Percentiles rank a stretch among this genome's conserved stretches.
Evolutionary conservation across 2,797 vertebrate species (phyloP).

Genomic region (Hapalemur alaotrensis): DNA sequence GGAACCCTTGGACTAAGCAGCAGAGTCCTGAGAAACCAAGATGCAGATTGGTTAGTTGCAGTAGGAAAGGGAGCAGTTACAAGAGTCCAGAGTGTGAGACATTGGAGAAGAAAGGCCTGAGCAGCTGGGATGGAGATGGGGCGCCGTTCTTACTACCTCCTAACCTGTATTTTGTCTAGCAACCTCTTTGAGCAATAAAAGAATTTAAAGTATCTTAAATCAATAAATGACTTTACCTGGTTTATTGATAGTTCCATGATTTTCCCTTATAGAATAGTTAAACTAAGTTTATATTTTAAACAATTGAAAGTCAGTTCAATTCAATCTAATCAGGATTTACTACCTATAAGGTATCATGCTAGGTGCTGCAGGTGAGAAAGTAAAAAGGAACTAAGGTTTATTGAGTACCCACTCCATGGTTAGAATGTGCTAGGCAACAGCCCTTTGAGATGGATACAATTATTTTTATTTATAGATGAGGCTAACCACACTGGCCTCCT

Average conservation of each 20-base stretch:
- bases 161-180: neutral
- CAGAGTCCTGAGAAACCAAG: neutral
- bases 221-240: neutral
- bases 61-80: neutral
- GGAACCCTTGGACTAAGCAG: neutral
- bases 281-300: conserved; percentile 14
- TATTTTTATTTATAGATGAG: neutral
- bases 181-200: neutral
- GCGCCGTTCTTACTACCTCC: neutral
- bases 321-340: neutral
- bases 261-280: neutral
- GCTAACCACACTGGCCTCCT: neutral
- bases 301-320: neutral
- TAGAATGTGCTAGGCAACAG: neutral
- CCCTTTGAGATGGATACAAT: neutral
- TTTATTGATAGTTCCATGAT: neutral
- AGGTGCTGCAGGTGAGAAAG: neutral
- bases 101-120: neutral
- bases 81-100: neutral
- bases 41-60: neutral
- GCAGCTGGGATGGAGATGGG: neutral
- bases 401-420: neutral
- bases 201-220: neutral
- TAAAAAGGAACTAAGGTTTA: neutral
- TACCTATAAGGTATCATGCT: neutral